These are phyloP conservation scores for Thereva nobilitata DNA, from an alignment of 2,888 invertebrate species.

Conservation along the genomic window DNA sequence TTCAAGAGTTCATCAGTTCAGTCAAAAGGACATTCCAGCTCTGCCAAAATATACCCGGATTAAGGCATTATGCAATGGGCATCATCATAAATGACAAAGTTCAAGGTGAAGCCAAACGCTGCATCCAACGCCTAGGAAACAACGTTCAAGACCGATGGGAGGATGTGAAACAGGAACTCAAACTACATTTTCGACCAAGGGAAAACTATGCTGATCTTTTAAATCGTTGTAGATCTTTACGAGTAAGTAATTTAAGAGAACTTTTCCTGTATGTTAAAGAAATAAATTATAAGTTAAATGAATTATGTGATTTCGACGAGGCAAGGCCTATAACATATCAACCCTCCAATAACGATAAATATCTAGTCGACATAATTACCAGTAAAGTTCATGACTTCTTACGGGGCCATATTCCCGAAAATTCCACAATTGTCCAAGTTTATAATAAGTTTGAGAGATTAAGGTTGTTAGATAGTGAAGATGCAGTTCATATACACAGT, in stretches of 20 bases:
- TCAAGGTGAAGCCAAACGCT: conserved; percentile 5
- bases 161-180: conserved; percentile 12
- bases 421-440: conserved; percentile 18
- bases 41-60: not conserved
- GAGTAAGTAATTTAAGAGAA: conserved; percentile 27
- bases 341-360: conserved; percentile 22
- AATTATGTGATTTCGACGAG: conserved; percentile 21
- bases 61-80: not conserved
- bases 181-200: conserved; percentile 10
- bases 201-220: conserved; percentile 18
- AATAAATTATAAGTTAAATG: conserved; percentile 22
- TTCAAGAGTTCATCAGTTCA: not conserved
- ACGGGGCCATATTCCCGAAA: conserved; percentile 26
- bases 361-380: conserved; percentile 27
- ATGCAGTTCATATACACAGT: conserved; percentile 16
- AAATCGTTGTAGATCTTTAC: conserved; percentile 12
- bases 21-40: too few relatives aligned
- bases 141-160: not conserved
- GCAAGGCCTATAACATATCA: conserved; percentile 16
- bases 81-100: conserved; percentile 13
- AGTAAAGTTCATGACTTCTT: conserved; percentile 20
- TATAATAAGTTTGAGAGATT: conserved; percentile 24
- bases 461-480: conserved; percentile 17
- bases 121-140: conserved; percentile 4
- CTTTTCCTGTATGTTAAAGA: conserved; percentile 17